Base-by-base conservation (phyloP, 2,888 invertebrate genomes). In the Gonocerus acuteangulatus region DNA sequence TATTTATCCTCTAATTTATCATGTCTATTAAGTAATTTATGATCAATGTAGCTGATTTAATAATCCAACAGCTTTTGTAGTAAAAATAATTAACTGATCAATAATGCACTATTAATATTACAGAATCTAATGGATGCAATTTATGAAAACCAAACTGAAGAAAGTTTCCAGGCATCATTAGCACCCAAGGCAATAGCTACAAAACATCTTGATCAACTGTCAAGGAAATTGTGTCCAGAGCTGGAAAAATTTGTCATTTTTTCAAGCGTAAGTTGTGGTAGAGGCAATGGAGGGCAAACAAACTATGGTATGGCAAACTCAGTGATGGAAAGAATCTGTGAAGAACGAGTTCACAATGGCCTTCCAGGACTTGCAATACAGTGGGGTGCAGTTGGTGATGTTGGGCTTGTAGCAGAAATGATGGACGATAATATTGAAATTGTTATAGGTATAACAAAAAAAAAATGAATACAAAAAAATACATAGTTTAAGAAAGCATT, bases 361-460 rank as follows among this genome's bases (percentile, higher is more conserved):
- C 77, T 85, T 0, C 89, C 90, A 1, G 93, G 81, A 0, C 74
- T 90, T 63, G 93, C 93, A 1, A 83, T 95, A 9, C 90, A 95
- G 73, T 95, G 94, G 93, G 94, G 95, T 36, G 93, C 92, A 36
- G 82, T 95, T 56, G 95, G 92, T 57, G 93, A 95, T 74, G 88
- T 87, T 59, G 85, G 86, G 70, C 75, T 81, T 48, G 78, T 82
- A 2, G 74, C 80, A 45, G 80, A 82, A 36, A 72, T 71, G 72
- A 71, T 82, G 66, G 84, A 85, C 62, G 82, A 84, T 1, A 80
- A 84, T 65, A 79, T 82, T 21, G 84, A 85, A 66, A 73, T 85
- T 27, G 82, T 84, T 64, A 85, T 85, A 44, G 82, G 82, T 54
- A 54, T 61, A 60, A 21, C n/a, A 44, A n/a, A 9, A 6, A 39